Conservation (phyloP, 2,888 invertebrate species). For the Macrophya alboannulata region DNA sequence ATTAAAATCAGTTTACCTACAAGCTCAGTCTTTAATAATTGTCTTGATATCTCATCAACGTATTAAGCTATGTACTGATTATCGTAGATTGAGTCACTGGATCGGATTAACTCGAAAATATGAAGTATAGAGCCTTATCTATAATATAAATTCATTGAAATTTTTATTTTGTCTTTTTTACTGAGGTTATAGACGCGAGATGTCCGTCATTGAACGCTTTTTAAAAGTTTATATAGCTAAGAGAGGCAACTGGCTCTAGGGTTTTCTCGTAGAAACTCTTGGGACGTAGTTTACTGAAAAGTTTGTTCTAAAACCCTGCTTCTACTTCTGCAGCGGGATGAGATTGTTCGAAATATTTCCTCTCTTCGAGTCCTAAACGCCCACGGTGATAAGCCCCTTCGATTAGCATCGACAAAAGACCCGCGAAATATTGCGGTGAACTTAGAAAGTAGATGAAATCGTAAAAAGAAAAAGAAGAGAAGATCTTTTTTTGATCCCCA, state of each 20-base stretch:
- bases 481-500: too few relatives aligned
- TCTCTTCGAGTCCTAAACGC: conserved; percentile 37
- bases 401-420: conserved; percentile 8
- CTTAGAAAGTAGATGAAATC: not conserved
- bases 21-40: too few relatives aligned
- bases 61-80: too few relatives aligned
- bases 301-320: conserved; percentile 17
- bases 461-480: too few relatives aligned
- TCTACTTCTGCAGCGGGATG: not conserved
- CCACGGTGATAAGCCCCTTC: conserved; percentile 1
- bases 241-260: conserved; percentile 16
- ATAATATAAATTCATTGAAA: too few relatives aligned
- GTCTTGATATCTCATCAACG: too few relatives aligned
- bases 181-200: not conserved
- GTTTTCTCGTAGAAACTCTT: not conserved
- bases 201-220: conserved; percentile 13
- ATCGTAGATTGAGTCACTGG: too few relatives aligned
- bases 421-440: not conserved
- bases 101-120: not conserved
- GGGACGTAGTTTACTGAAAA: conserved; percentile 15
- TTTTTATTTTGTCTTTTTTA: not conserved
- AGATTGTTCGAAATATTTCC: conserved; percentile 24
- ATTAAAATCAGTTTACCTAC: too few relatives aligned
- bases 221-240: conserved; percentile 13
- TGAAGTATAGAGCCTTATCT: too few relatives aligned